Base-by-base conservation (phyloP, 2,888 invertebrate genomes). In the Protonemura montana region DNA sequence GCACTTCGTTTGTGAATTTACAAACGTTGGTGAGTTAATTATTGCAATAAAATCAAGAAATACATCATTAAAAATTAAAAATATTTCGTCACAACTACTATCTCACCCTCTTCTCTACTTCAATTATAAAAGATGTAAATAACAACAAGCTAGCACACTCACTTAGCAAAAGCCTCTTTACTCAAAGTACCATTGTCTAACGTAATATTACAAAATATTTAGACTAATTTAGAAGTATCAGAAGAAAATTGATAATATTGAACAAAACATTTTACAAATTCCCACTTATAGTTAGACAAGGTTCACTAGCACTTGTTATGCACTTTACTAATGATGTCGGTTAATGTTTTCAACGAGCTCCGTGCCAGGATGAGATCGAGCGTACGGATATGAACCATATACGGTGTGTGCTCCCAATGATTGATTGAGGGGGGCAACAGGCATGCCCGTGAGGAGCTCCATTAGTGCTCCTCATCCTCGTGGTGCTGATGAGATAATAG, bases 401-500 rank as follows among this genome's bases (percentile, higher is more conserved):
- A 59, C 7, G 59, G 81, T 81, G 28, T 81, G 81, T n/a, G 21
- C 81, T n/a, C n/a, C 5, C n/a, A 1, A n/a, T 81, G 81, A 81
- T 81, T 81, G 81, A 81, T 81, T 81, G 81, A 10, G 81, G 28
- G 59, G 59, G 82, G 82, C 82, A 83, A 26, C 29, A 42, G 41
- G 35, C 82, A 42, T 35, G 35, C 85, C 26, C 87, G 59, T 30
- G 80, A 59, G 59, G 59, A 81, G 78, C 84, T 87, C 86, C 87
- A 86, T 86, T 87, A 87, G 86, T 78, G 76, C 87, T 86, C 86
- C 59, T 86, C 86, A 87, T 87, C 86, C 85, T 59, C 59, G 59
- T 76, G 84, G 85, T 81, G 82, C 35, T 83, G 83, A 87, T 87
- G 87, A 87, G 84, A 83, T 87, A 87, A 87, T 86, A 87, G 87